Conservation (phyloP, 1,140 invertebrate species). For the Aphelinus atriplicis region DNA sequence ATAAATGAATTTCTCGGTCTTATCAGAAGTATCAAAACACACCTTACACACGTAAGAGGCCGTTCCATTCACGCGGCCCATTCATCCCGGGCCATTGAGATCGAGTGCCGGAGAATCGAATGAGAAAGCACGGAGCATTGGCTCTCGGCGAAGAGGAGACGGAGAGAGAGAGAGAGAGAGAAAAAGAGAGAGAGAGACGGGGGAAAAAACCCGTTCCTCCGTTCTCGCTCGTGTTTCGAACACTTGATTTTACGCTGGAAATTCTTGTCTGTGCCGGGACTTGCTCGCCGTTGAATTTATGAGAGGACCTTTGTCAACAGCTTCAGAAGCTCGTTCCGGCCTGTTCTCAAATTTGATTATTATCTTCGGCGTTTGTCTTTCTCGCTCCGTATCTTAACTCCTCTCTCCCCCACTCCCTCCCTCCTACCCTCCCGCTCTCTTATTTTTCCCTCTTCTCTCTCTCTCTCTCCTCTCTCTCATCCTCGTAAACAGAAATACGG, state of each 20-base stretch:
- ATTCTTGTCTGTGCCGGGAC: constrained; percentile 6
- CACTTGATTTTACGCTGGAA: constrained; percentile 36
- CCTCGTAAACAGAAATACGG: too few relatives aligned
- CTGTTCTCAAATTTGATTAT: constrained; percentile 35
- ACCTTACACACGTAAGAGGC: constrained; percentile 30
- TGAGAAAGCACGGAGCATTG: neutral
- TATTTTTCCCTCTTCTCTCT: neutral
- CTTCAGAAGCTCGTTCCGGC: constrained; percentile 40
- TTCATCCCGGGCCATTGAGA: constrained; percentile 37
- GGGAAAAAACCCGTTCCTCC: constrained; percentile 40
- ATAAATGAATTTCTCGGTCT: too few relatives aligned
- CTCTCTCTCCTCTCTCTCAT: too few relatives aligned
- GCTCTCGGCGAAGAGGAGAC: too few relatives aligned
- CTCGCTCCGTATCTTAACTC: neutral
- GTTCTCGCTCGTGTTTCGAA: constrained; percentile 30
- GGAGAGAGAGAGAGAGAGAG: neutral
- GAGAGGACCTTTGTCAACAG: constrained; percentile 41
- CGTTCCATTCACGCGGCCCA: constrained; percentile 34
- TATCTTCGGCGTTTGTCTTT: constrained; percentile 11
- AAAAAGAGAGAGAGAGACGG: neutral
- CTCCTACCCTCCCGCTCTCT: neutral
- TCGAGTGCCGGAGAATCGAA: neutral
- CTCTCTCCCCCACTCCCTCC: neutral
- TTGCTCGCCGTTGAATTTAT: constrained; percentile 29
- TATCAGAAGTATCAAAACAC: constrained; percentile 34